Conservation (phyloP, 2,113 vertebrate species). For the Lutjanus erythropterus region DNA sequence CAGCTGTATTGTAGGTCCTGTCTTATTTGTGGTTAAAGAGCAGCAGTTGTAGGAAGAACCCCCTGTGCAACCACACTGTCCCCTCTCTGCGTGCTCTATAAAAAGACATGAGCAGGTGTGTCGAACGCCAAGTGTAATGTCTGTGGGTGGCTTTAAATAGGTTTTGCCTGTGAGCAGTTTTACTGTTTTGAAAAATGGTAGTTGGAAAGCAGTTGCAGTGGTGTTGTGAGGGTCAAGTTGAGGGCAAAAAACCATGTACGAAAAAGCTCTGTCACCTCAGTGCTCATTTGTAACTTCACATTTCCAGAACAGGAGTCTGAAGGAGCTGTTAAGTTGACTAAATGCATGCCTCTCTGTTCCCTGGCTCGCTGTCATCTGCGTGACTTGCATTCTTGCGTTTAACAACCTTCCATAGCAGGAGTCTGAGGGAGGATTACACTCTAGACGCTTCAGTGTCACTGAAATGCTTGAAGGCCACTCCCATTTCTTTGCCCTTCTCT, state of each 20-base stretch:
- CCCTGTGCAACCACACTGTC: conserved; percentile 9
- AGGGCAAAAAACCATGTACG: background rate
- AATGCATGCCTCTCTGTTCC: background rate
- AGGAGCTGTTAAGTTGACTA: background rate
- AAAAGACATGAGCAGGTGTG: conserved; percentile 79
- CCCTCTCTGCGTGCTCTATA: conserved; percentile 59
- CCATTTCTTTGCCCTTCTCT: conserved; percentile 37
- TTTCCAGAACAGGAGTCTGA: conserved; percentile 3
- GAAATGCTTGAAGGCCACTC: conserved; percentile 46
- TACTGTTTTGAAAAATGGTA: conserved; percentile 59
- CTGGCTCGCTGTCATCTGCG: conserved; percentile 23
- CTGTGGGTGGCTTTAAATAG: conserved; percentile 74
- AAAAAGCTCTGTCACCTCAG: background rate
- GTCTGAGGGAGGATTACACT: conserved; percentile 42
- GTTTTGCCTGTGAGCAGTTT: conserved; percentile 60
- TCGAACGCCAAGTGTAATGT: conserved; percentile 55
- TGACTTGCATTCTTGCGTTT: conserved; percentile 32
- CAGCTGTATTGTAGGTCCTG: background rate
- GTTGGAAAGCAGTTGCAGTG: conserved; percentile 12
- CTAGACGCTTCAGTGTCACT: conserved; percentile 18
- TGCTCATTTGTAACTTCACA: background rate
- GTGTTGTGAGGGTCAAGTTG: conserved; percentile 17
- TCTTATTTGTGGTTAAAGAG: conserved; percentile 20
- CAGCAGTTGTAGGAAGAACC: conserved; percentile 25
- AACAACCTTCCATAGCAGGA: conserved; percentile 43